Percentiles rank a stretch among this genome's conserved stretches.
These are phyloP conservation scores for Sitobion miscanthi DNA, from an alignment of 1,140 invertebrate genomes.

Conservation along the genomic window DNA sequence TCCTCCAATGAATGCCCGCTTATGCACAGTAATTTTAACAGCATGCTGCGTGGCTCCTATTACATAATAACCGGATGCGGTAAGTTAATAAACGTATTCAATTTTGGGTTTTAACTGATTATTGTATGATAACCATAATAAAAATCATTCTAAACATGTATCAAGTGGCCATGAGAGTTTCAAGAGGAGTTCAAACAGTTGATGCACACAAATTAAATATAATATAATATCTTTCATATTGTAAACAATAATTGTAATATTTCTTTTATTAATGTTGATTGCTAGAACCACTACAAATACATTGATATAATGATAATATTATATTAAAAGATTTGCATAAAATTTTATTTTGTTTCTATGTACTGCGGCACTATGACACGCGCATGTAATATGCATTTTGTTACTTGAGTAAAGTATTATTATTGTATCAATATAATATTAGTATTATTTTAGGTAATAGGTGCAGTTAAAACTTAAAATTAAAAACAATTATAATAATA, in stretches of 20 bases:
- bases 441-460: not conserved
- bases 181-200: not conserved
- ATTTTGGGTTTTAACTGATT: conserved; percentile 26
- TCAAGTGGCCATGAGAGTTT: not conserved
- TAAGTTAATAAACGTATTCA: conserved; percentile 25
- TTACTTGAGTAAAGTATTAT: not conserved
- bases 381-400: not conserved
- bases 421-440: not conserved
- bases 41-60: not conserved
- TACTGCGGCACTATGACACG: not conserved
- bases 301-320: too few relatives aligned
- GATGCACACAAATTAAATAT: not conserved
- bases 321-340: not conserved
- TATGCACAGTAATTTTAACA: not conserved
- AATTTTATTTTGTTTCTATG: not conserved
- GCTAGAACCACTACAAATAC: not conserved
- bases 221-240: not conserved
- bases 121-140: not conserved
- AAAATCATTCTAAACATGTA: not conserved
- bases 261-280: not conserved
- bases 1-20: not conserved
- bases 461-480: not conserved
- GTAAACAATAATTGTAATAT: not conserved
- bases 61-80: conserved; percentile 12
- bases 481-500: too few relatives aligned